phyloP scores from a whole-genome alignment of 2,797 vertebrate species.

The Enteromius thamalakanensis region DNA sequence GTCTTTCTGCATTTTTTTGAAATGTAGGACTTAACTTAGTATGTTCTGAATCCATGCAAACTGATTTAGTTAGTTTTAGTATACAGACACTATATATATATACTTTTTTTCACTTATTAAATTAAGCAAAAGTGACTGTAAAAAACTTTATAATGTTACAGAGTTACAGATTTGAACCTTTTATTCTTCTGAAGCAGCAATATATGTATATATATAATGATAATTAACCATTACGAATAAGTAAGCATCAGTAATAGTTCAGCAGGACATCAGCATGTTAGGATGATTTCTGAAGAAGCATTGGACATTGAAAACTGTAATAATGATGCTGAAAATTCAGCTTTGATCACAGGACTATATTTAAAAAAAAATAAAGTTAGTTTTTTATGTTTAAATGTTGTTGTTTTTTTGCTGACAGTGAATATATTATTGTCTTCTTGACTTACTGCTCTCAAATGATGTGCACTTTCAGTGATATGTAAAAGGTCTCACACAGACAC shows the following conservation, averaged over 20 bases:
- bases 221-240: neutral
- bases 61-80: neutral
- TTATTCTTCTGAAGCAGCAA: neutral
- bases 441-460: neutral
- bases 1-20: neutral
- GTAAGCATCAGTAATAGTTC: neutral
- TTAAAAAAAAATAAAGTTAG: too few species aligned
- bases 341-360: neutral
- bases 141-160: neutral
- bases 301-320: neutral
- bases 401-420: neutral
- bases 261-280: neutral
- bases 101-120: neutral
- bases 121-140: neutral
- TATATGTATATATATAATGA: neutral
- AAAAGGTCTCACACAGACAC: constrained; percentile 5
- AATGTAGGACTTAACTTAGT: neutral
- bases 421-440: neutral
- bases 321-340: neutral
- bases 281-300: neutral
- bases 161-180: neutral
- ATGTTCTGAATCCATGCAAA: neutral
- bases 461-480: neutral
- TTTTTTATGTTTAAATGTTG: too few species aligned
- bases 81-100: too few species aligned